These are phyloP conservation scores for Diachrysia chrysitis DNA, from an alignment of 2,888 invertebrate species.

Conservation along the genomic window DNA sequence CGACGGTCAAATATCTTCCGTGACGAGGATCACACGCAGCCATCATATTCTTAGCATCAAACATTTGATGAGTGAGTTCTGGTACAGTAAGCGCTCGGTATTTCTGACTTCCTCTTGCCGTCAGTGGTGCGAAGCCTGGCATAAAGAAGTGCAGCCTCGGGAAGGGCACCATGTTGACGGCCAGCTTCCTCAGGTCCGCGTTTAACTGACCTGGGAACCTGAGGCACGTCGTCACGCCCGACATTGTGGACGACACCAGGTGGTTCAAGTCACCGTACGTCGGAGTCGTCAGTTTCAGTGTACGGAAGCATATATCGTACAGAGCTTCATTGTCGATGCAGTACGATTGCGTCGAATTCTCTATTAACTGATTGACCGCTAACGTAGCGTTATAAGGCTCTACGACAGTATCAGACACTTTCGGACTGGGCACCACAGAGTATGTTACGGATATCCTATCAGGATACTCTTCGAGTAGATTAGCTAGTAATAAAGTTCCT, in stretches of 20 bases:
- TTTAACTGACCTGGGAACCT: conserved; percentile 86
- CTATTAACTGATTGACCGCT: conserved; percentile 90
- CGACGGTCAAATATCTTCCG: conserved; percentile 96
- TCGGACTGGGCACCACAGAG: conserved; percentile 92
- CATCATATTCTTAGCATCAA: conserved; percentile 99
- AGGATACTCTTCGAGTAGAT: conserved; percentile 92
- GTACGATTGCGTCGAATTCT: conserved; percentile 90
- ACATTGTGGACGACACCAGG: conserved; percentile 79
- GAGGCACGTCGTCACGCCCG: conserved; percentile 82
- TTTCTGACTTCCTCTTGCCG: conserved; percentile 94
- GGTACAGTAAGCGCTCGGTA: conserved; percentile 96
- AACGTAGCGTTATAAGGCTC: conserved; percentile 92
- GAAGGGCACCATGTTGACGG: conserved; percentile 91
- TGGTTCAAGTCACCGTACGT: conserved; percentile 93
- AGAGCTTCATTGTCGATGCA: conserved; percentile 94
- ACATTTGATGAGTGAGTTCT: conserved; percentile 96
- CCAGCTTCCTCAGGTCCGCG: conserved; percentile 92
- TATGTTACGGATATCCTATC: conserved; percentile 92
- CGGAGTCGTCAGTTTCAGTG: conserved; percentile 91
- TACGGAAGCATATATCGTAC: conserved; percentile 94
- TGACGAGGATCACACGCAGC: conserved; percentile 97
- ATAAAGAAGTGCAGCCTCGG: conserved; percentile 90
- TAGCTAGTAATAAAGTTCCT: conserved; percentile 91
- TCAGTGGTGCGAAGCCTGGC: conserved; percentile 91
- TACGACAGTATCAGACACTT: conserved; percentile 92